Conservation (phyloP, 1,140 invertebrate genomes). For the Pseudomyrmex gracilis region DNA sequence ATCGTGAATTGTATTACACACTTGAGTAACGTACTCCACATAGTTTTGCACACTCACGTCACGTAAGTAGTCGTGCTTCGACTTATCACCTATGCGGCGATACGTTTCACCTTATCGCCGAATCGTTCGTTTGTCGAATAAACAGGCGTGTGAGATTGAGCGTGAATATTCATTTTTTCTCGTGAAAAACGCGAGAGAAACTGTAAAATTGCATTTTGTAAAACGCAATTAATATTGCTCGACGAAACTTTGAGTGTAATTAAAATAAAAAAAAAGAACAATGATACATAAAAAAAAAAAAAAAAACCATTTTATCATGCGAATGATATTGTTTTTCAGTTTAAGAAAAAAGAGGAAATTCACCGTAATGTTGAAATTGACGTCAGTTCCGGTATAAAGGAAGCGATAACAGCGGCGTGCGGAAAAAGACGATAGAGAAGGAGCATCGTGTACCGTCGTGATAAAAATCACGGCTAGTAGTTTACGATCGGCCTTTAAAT, state of each 20-base stretch:
- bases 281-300: too few relatives aligned
- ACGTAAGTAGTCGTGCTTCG: conserved; percentile 10
- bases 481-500: conserved; percentile 70
- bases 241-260: not conserved
- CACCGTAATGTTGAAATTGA: not conserved
- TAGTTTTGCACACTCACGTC: not conserved
- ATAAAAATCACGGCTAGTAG: conserved; percentile 58
- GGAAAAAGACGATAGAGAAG: conserved; percentile 44
- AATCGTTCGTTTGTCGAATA: conserved; percentile 33
- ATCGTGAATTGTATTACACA: conserved; percentile 35
- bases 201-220: conserved; percentile 7
- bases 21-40: not conserved
- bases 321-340: too few relatives aligned
- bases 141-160: conserved; percentile 26
- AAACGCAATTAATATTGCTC: not conserved
- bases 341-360: not conserved
- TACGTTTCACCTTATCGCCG: not conserved
- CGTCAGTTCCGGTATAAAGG: not conserved
- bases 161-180: conserved; percentile 24
- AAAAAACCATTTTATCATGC: not conserved
- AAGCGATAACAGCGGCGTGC: conserved; percentile 28
- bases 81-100: conserved; percentile 32
- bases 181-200: not conserved
- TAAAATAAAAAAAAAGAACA: conserved; percentile 1
- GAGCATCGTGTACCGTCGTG: conserved; percentile 44